phyloP scores from a whole-genome alignment of 2,888 invertebrate species.

The Microctonus hyperodae region DNA sequence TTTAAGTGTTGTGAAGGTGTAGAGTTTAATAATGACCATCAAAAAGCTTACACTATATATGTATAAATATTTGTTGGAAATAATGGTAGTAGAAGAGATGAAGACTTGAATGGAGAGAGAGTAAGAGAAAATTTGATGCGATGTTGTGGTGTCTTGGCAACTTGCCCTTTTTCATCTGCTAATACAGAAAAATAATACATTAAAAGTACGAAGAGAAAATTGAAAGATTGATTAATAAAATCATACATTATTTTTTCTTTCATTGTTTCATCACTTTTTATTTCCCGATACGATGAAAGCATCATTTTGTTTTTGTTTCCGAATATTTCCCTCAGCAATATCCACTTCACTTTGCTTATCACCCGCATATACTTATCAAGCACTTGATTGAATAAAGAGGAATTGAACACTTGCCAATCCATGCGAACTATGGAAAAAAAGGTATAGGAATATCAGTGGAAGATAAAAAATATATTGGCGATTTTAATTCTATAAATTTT shows the following conservation, averaged over 20 bases:
- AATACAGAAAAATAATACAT: constrained; percentile 49
- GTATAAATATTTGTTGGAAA: background rate
- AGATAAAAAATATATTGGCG: background rate
- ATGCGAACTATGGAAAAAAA: background rate
- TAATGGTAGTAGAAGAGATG: background rate
- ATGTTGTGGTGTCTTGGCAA: constrained; percentile 40
- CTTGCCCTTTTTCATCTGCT: constrained; percentile 51
- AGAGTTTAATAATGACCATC: constrained; percentile 27
- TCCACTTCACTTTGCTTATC: background rate
- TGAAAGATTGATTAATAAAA: background rate
- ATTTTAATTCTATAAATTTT: constrained; percentile 9
- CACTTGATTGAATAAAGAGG: background rate
- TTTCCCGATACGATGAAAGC: background rate
- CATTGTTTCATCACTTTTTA: background rate
- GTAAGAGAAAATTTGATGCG: constrained; percentile 16
- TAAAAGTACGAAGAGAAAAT: constrained; percentile 24
- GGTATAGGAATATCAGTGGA: background rate
- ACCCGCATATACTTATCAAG: background rate
- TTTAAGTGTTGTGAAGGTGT: background rate
- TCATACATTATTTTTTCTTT: background rate
- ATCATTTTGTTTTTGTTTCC: background rate
- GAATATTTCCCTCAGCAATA: background rate
- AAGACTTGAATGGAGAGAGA: background rate
- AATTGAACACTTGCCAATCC: background rate
- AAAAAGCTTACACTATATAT: constrained; percentile 14